These are phyloP conservation scores for Lasioglossum leucozonium DNA, from an alignment of 2,888 invertebrate genomes.

Conservation along the genomic window DNA sequence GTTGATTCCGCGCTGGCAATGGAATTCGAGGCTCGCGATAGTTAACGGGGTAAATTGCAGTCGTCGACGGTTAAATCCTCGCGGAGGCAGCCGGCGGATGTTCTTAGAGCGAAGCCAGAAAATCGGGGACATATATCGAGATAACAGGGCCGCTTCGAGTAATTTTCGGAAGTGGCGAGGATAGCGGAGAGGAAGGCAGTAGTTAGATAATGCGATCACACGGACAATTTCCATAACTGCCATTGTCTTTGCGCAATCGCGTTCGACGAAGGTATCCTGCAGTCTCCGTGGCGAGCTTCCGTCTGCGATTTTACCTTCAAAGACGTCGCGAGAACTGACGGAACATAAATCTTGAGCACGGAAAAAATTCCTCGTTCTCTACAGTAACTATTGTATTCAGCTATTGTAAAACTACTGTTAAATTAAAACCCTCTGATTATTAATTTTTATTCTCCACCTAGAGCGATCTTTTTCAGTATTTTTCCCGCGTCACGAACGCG, in stretches of 20 bases:
- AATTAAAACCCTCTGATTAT: too few relatives aligned
- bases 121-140: conserved; percentile 37
- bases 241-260: conserved; percentile 54
- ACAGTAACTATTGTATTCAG: background rate
- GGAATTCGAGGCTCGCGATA: background rate
- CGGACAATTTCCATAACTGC: conserved; percentile 49
- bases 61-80: conserved; percentile 13
- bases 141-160: conserved; percentile 44
- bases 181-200: conserved; percentile 43
- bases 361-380: background rate
- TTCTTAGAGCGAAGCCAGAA: conserved; percentile 27
- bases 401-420: too few relatives aligned
- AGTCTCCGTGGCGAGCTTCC: conserved; percentile 6
- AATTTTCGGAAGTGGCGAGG: conserved; percentile 46
- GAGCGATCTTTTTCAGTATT: background rate
- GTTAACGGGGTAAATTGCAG: background rate
- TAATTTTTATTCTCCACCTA: too few relatives aligned
- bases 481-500: background rate
- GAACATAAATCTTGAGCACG: conserved; percentile 30
- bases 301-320: conserved; percentile 1
- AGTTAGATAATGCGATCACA: conserved; percentile 55
- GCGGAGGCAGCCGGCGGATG: conserved; percentile 29
- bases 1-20: background rate
- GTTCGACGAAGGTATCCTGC: conserved; percentile 36
- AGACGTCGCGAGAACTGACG: conserved; percentile 28